Base-by-base conservation (phyloP, 2,888 invertebrate genomes). In the Micropterix aruncella region DNA sequence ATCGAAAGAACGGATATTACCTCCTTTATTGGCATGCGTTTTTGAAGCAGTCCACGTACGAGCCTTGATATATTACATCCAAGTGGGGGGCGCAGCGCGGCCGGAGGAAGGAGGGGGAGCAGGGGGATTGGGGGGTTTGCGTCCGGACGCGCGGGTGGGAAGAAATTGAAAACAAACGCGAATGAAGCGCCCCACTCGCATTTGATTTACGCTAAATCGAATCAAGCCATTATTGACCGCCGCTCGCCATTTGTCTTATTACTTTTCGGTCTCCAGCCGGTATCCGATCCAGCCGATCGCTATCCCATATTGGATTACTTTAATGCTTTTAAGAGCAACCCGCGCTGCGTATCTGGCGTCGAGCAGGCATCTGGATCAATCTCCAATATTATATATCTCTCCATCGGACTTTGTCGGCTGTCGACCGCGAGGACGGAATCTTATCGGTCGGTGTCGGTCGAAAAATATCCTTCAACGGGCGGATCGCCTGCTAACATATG, bases 401-500 rank as follows among this genome's bases (percentile, higher is more conserved):
- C n/a, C n/a, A n/a, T n/a, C n/a, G n/a, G n/a, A n/a, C n/a, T n/a
- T n/a, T n/a, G n/a, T n/a, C n/a, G n/a, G n/a, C n/a, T n/a, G n/a
- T n/a, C n/a, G n/a, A n/a, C n/a, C n/a, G n/a, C n/a, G n/a, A n/a
- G n/a, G n/a, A n/a, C n/a, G n/a, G n/a, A n/a, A n/a, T n/a, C n/a
- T n/a, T n/a, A n/a, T n/a, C n/a, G n/a, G n/a, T n/a, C n/a, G n/a
- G n/a, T n/a, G n/a, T n/a, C n/a, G n/a, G n/a, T n/a, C n/a, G n/a
- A n/a, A n/a, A n/a, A n/a, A n/a, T n/a, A n/a, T n/a, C n/a, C n/a
- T n/a, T n/a, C n/a, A n/a, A n/a, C n/a, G n/a, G n/a, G n/a, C n/a
- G n/a, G n/a, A n/a, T n/a, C n/a, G n/a, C n/a, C 46, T 47, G 46
- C 47, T 50, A 51, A 51, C 49, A 50, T 51, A 51, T 51, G 51